Evolutionary conservation across 2,797 vertebrate genomes (phyloP), one percentile per base, ranked within the genome.

Genomic region (Danio choprae): DNA sequence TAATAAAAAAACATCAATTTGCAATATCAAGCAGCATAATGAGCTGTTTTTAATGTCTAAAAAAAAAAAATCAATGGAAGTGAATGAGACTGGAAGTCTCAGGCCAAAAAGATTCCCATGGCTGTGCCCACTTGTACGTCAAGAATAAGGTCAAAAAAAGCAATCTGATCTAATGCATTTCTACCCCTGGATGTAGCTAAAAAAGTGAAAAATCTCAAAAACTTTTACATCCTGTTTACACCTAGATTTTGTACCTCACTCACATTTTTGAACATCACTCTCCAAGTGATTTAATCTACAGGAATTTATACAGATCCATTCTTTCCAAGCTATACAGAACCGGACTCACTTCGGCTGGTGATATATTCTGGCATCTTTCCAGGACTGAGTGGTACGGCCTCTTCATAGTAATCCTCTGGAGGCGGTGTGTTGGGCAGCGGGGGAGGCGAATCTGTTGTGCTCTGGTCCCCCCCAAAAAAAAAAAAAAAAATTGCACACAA

Each of bases 391-490:
- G 98, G 97, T 83, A 97, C 95, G 0, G 98, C 98, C 84, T 99
- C 98, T 89, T 99, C 98, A 6, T 99, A 99, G 90, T 98, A 97
- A 90, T 98, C 97, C 87, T 99, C 97, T 0, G 98, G 97, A 0
- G 96, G 95, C 1, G 96, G 95, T 1, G 96, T 97, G 84, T 92
- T 94, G 69, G 98, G 98, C 70, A 98, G 88, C 0, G 97, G 97
- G 4, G 97, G 97, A 78, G 97, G 95, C 0, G 92, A 92, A 79
- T 96, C 95, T 0, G 87, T 90, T 0, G 91, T 88, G 59, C 90
- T 93, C 97, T 86, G 96, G 68, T 74, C 64, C n/a, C n/a, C n/a
- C n/a, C 73, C 88, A 71, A 48, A 68, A 68, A 29, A 29, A 1
- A 29, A 29, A 1, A 29, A 29, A n/a, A n/a, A 48, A 20, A 56